Evolutionary conservation across 2,888 invertebrate genomes (phyloP).

Genomic region (Cactoblastis cactorum): DNA sequence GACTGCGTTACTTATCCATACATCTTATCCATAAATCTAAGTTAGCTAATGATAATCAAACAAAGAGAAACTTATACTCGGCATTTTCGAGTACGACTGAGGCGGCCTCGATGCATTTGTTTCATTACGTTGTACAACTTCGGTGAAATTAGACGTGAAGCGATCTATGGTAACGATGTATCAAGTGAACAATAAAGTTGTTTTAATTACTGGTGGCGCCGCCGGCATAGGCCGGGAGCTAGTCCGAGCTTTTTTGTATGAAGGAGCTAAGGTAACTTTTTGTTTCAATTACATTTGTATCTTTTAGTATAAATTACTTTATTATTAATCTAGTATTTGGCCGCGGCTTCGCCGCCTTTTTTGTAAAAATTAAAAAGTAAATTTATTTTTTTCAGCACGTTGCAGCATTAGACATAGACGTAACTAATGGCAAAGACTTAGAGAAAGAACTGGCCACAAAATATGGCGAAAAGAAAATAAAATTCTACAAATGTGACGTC

Average conservation of each 20-base stretch:
- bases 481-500: slow-evolving; percentile 45
- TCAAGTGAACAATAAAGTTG: slow-evolving; percentile 46
- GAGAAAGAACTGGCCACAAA: slow-evolving; percentile 38
- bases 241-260: slow-evolving; percentile 42
- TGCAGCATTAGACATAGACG: slow-evolving; percentile 40
- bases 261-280: slow-evolving; percentile 60
- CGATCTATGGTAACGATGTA: slow-evolving; percentile 53
- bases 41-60: too few relatives aligned
- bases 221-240: slow-evolving; percentile 58
- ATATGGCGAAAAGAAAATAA: slow-evolving; percentile 33
- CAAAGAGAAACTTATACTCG: too few relatives aligned
- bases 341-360: neutral
- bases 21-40: too few relatives aligned
- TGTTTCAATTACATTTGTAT: too few relatives aligned
- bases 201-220: slow-evolving; percentile 59
- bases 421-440: slow-evolving; percentile 29
- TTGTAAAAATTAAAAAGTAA: neutral
- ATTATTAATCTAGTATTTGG: too few relatives aligned
- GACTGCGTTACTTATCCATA: too few relatives aligned
- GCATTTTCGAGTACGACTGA: neutral
- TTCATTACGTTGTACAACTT: neutral
- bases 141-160: neutral
- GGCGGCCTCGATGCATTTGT: neutral
- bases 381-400: slow-evolving; percentile 30
- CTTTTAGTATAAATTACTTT: too few relatives aligned